phyloP scores from a whole-genome alignment of 2,113 vertebrate species.

The Carlito syrichta region DNA sequence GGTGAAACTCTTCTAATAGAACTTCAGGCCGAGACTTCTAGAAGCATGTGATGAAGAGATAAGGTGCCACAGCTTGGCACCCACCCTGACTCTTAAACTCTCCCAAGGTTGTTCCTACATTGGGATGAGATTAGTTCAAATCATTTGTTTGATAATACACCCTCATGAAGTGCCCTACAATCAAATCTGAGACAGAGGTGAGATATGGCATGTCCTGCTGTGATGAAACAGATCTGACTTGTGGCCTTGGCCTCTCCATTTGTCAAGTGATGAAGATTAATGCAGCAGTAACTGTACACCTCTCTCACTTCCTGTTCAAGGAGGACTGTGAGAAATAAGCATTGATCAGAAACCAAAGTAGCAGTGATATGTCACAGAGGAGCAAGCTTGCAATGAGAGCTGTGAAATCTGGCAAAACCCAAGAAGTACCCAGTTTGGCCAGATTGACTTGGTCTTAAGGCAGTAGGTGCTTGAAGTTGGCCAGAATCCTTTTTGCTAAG shows the following conservation, averaged over 20 bases:
- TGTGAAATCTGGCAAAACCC: not conserved
- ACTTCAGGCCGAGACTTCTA: not conserved
- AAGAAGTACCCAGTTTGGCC: not conserved
- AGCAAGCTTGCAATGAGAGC: not conserved
- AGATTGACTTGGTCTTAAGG: not conserved
- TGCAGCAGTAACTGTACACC: not conserved
- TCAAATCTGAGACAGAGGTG: not conserved
- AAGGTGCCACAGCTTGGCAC: not conserved
- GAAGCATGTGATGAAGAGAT: not conserved
- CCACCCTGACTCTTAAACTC: not conserved
- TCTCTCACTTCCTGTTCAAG: conserved; percentile 50
- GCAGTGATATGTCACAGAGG: not conserved
- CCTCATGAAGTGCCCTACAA: accelerated
- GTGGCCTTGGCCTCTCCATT: not conserved
- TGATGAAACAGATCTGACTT: not conserved
- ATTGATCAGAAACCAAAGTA: not conserved
- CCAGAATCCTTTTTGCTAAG: not conserved
- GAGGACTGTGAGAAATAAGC: conserved; percentile 35
- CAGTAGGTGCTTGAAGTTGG: not conserved
- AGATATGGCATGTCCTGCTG: not conserved
- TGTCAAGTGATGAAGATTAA: not conserved
- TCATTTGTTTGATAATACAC: not conserved
- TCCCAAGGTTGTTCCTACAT: not conserved
- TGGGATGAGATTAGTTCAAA: not conserved
- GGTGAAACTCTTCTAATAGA: not conserved